Evolutionary conservation across 2,888 invertebrate genomes (phyloP), one percentile per base, ranked within the genome.

Genomic region (Oxyteleia sp.): DNA sequence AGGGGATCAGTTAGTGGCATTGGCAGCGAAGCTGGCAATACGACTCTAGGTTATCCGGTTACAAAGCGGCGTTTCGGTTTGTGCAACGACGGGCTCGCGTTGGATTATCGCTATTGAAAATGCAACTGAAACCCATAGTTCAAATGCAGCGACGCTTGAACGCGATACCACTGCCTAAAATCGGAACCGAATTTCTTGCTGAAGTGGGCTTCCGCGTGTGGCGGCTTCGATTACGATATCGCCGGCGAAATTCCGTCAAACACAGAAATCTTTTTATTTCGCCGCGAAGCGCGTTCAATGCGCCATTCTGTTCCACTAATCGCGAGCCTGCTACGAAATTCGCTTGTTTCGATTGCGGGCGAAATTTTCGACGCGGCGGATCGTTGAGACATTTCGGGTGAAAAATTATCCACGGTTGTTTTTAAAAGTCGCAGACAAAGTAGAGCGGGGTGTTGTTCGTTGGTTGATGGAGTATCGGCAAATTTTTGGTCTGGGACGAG

Each of bases 31-130:
- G 66, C 79, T 79, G 66, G 76, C 85, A 82, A 84, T 74, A 89
- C 89, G 90, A 91, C 88, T 92, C 92, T 92, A 90, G 92, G 92
- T 91, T 93, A 93, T 93, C 92, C 90, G 92, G 90, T 93, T 92
- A 93, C 93, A 93, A 93, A 93, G 93, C 92, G 88, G 72, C 82
- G 71, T 82, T 89, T 90, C 89, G 88, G 88, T 85, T 87, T 88
- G 88, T 87, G 88, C 89, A 89, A 89, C 88, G 87, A 66, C 45
- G 85, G 85, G 82, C 84, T 85, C 82, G 86, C 86, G 85, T 86
- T 87, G 92, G 91, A 93, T 93, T 92, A 92, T 92, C 91, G 89
- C 89, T 88, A 90, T 90, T 90, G 91, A 91, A 93, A 93, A 92
- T 92, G 92, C 93, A 93, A 92, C 91, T 89, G 90, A 92, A 93